phyloP scores from a whole-genome alignment of 2,888 invertebrate genomes.

The Rhingia rostrata region DNA sequence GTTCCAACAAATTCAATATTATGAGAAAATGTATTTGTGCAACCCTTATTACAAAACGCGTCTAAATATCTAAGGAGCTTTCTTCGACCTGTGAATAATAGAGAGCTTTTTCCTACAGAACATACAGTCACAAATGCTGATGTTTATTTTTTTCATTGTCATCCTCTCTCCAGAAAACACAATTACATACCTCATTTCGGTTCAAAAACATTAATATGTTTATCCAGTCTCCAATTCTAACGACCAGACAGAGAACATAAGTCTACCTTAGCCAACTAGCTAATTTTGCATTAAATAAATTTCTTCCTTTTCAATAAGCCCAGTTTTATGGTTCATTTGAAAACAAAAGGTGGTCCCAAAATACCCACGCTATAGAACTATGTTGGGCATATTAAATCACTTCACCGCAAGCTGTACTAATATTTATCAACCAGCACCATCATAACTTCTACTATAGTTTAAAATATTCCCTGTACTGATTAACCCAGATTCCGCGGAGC shows the following conservation, averaged over 20 bases:
- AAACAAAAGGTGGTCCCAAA: constrained; percentile 17
- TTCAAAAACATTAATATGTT: no score
- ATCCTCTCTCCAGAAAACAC: no score
- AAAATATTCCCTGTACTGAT: constrained; percentile 50
- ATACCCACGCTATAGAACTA: not conserved
- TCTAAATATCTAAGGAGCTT: no score
- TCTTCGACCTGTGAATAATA: no score
- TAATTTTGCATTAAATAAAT: constrained; percentile 8
- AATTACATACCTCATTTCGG: no score
- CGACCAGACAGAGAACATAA: constrained; percentile 23
- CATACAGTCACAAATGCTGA: no score
- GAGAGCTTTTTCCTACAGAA: no score
- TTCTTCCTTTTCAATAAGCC: not conserved
- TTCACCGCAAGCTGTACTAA: constrained; percentile 28
- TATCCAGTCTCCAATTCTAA: no score
- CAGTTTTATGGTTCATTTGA: not conserved
- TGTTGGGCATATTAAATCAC: constrained; percentile 62
- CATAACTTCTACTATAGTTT: constrained; percentile 6
- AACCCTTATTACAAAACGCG: no score
- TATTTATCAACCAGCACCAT: constrained; percentile 47
- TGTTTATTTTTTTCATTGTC: no score
- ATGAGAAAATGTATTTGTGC: no score
- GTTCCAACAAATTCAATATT: no score
- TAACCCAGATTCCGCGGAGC: constrained; percentile 47
- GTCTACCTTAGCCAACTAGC: constrained; percentile 19